A percentile compares a stretch with the other conserved stretches of the same genome.
Conservation (phyloP, 2,797 vertebrate genomes). For the Catharus ustulatus region DNA sequence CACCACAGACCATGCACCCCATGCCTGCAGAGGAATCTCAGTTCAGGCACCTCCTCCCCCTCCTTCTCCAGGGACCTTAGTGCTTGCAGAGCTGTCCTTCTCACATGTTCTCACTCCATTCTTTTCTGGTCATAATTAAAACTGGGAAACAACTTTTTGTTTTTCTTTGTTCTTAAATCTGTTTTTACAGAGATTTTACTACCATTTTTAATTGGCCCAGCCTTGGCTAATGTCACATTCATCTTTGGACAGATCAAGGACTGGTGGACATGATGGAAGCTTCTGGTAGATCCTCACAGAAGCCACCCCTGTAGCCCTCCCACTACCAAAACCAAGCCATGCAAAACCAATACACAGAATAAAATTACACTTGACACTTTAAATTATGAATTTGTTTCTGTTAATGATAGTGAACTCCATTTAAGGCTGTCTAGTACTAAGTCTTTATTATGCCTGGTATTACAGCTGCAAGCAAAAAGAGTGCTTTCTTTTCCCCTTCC, state of each 20-base stretch:
- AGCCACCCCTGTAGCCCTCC: not conserved
- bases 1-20: fast-evolving
- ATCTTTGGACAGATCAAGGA: not conserved
- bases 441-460: not conserved
- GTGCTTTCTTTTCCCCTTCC: not conserved
- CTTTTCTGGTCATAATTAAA: not conserved
- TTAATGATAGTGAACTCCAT: not conserved
- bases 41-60: fast-evolving
- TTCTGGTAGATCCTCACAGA: not conserved
- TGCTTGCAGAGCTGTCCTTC: not conserved
- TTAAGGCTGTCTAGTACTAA: not conserved
- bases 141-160: not conserved
- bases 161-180: not conserved
- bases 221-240: fast-evolving
- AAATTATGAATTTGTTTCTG: not conserved
- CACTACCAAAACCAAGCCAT: not conserved
- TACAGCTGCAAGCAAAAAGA: not conserved
- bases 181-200: not conserved
- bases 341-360: not conserved
- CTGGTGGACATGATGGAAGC: not conserved
- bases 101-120: not conserved
- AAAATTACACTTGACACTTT: not conserved
- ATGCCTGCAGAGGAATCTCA: not conserved
- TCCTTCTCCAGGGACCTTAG: not conserved
- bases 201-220: not conserved